phyloP scores from a whole-genome alignment of 2,797 vertebrate genomes.

The Morelia viridis region DNA sequence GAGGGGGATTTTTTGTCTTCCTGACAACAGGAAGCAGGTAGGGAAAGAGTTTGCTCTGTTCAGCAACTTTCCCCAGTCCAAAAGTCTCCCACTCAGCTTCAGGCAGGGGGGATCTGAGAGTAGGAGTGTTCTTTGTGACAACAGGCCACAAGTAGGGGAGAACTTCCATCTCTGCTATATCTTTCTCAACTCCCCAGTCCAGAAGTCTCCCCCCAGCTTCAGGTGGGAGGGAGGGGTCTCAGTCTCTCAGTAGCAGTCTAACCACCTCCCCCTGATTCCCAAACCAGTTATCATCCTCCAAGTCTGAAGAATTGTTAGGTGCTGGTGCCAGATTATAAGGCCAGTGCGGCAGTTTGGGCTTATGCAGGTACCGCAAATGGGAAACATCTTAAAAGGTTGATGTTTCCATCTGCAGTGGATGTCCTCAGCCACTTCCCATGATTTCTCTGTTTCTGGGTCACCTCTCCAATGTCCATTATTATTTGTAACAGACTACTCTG shows the following conservation, averaged over 20 bases:
- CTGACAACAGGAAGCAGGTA: neutral
- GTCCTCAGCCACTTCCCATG: neutral
- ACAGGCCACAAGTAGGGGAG: neutral
- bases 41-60: neutral
- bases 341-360: neutral
- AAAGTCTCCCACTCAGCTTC: neutral
- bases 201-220: neutral
- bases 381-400: neutral
- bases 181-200: neutral
- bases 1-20: neutral
- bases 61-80: neutral
- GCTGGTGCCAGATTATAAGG: neutral
- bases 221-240: neutral
- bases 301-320: neutral
- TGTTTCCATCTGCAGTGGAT: neutral
- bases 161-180: neutral
- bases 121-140: neutral
- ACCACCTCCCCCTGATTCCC: neutral
- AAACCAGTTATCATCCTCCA: neutral
- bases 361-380: neutral
- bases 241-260: neutral
- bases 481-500: neutral
- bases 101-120: neutral
- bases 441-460: neutral
- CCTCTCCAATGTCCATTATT: neutral